Percentiles rank a stretch among this genome's conserved stretches.
Evolutionary conservation across 2,888 invertebrate genomes (phyloP).

Genomic region (Anarsia innoxiella): DNA sequence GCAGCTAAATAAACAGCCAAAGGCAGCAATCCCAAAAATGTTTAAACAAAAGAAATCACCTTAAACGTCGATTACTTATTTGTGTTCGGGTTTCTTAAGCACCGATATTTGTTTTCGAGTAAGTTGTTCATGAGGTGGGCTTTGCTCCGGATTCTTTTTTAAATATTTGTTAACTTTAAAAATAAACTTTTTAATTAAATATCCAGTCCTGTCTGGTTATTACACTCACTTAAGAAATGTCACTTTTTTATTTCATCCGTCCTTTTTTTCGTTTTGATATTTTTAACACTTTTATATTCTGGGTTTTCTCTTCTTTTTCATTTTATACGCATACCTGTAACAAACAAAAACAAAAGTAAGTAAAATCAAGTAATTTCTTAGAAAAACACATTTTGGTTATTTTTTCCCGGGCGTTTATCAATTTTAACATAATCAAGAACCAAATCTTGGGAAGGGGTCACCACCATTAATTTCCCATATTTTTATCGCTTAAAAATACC

Average conservation of each 20-base stretch:
- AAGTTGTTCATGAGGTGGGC: conserved; percentile 29
- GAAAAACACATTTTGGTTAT: conserved; percentile 9
- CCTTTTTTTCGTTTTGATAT: conserved; percentile 15
- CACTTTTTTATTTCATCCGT: conserved; percentile 25
- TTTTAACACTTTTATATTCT: conserved; percentile 21
- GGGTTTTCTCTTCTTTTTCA: conserved; percentile 69
- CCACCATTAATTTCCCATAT: conserved; percentile 51
- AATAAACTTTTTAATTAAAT: conserved; percentile 23
- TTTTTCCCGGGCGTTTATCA: conserved; percentile 22
- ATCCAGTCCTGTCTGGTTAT: conserved; percentile 58
- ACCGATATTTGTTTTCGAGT: conserved; percentile 36
- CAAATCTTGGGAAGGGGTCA: conserved; percentile 28
- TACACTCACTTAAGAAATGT: conserved; percentile 23
- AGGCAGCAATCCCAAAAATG: conserved; percentile 61
- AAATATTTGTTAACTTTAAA: conserved; percentile 21
- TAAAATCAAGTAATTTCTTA: not conserved
- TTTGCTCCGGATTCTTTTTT: conserved; percentile 23
- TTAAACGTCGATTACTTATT: conserved; percentile 63
- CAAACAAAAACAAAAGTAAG: conserved; percentile 23
- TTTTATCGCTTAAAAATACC: conserved; percentile 51
- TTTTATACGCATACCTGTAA: conserved; percentile 46
- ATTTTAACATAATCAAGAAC: conserved; percentile 34
- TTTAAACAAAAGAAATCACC: conserved; percentile 60
- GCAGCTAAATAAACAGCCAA: conserved; percentile 32
- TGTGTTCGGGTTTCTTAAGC: conserved; percentile 49